A percentile compares a stretch with the other conserved stretches of the same genome.
Conservation (phyloP, 2,888 invertebrate species). For the Drosophila tripunctata region DNA sequence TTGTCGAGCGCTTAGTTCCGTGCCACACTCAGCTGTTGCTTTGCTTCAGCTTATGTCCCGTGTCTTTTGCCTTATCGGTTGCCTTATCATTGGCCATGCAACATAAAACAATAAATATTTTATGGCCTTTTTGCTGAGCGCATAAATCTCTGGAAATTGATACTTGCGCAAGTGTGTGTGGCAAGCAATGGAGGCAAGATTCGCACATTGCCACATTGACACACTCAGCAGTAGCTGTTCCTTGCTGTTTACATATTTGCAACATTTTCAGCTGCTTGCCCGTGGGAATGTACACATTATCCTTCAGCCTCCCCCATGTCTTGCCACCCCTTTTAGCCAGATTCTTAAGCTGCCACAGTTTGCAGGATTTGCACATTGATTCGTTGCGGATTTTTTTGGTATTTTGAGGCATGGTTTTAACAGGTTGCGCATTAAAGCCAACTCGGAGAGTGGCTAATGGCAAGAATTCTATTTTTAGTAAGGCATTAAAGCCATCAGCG, state of each 20-base stretch:
- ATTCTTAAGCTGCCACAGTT: constrained; percentile 1
- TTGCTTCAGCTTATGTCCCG: constrained; percentile 24
- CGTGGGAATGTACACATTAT: constrained; percentile 31
- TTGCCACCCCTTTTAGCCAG: neutral
- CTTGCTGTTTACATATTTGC: constrained; percentile 33
- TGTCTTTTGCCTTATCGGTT: constrained; percentile 33
- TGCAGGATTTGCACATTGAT: constrained; percentile 39
- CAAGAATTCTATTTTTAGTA: neutral
- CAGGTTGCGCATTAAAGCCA: constrained; percentile 1
- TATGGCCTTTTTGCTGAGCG: constrained; percentile 66
- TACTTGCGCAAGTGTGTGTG: constrained; percentile 38
- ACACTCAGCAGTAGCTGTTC: constrained; percentile 31
- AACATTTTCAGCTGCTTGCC: constrained; percentile 14
- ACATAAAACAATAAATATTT: constrained; percentile 77
- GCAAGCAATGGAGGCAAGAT: constrained; percentile 10
- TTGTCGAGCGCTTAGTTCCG: constrained; percentile 8
- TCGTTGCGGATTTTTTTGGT: constrained; percentile 6
- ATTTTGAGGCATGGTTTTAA: constrained; percentile 5
- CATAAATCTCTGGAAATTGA: constrained; percentile 75
- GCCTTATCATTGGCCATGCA: constrained; percentile 67
- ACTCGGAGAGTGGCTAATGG: constrained; percentile 8
- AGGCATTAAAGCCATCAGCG: constrained; percentile 6
- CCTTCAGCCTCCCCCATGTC: neutral
- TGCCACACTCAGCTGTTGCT: constrained; percentile 42
- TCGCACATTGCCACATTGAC: constrained; percentile 42